phyloP scores from a whole-genome alignment of 2,797 vertebrate genomes.

The Gadopsis bispinosus region DNA sequence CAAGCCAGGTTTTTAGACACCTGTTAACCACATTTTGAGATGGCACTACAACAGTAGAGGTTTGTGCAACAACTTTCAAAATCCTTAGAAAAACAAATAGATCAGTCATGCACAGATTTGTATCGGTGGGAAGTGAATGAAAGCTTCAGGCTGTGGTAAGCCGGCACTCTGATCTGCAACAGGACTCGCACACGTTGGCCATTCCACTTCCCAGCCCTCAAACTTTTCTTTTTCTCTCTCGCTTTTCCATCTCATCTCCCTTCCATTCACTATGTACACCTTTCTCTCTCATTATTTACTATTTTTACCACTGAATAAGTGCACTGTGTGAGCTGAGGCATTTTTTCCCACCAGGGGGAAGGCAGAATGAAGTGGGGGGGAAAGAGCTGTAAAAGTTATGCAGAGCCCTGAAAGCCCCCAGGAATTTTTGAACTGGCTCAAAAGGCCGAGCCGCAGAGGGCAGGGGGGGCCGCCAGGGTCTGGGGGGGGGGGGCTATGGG shows the following conservation, averaged over 20 bases:
- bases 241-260: slow-evolving; percentile 5
- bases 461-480: slow-evolving; percentile 69
- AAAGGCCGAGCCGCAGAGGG: slow-evolving; percentile 74
- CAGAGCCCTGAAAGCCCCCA: slow-evolving; percentile 70
- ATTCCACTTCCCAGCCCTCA: slow-evolving; percentile 17
- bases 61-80: slow-evolving; percentile 11
- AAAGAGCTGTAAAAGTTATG: slow-evolving; percentile 75
- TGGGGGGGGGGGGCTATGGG: slow-evolving; percentile 54
- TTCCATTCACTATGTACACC: slow-evolving; percentile 31
- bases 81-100: slow-evolving; percentile 22
- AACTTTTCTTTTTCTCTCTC: not conserved
- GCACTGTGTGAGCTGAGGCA: slow-evolving; percentile 52
- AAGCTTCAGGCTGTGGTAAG: slow-evolving; percentile 23
- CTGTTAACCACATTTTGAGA: slow-evolving; percentile 19
- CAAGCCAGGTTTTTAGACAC: slow-evolving; percentile 13
- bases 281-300: slow-evolving; percentile 56
- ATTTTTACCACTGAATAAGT: slow-evolving; percentile 61
- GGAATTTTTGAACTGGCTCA: slow-evolving; percentile 83
- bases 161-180: slow-evolving; percentile 25
- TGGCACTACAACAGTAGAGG: not conserved
- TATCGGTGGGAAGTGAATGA: slow-evolving; percentile 35
- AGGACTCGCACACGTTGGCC: slow-evolving; percentile 22
- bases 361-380: slow-evolving; percentile 59
- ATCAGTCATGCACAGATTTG: slow-evolving; percentile 28
- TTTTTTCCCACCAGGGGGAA: slow-evolving; percentile 72